These are phyloP conservation scores for Australoheros facetus DNA, from an alignment of 2,797 vertebrate genomes.

Conservation along the genomic window DNA sequence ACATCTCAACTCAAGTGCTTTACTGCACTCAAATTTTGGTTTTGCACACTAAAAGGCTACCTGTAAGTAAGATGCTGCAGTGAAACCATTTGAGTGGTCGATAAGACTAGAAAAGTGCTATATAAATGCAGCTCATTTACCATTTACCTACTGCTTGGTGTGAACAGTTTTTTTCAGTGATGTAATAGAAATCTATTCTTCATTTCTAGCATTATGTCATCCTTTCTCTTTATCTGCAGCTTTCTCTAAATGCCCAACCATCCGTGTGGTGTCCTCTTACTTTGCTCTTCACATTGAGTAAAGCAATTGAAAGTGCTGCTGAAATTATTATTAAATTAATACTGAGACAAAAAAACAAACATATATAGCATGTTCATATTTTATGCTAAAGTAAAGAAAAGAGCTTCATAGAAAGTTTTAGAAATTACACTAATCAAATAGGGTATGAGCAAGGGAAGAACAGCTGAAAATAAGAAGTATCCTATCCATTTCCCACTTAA, in stretches of 20 bases:
- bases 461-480: not conserved
- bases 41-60: conserved; percentile 15
- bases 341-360: not conserved
- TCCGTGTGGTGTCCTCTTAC: not conserved
- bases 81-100: not conserved
- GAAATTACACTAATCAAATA: not conserved
- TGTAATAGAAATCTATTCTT: conserved; percentile 38
- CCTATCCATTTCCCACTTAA: not conserved
- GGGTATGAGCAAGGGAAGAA: not conserved
- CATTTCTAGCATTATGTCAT: conserved; percentile 32
- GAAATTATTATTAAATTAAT: not conserved
- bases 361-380: not conserved
- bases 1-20: conserved; percentile 44
- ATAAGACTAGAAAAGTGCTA: not conserved
- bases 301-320: not conserved
- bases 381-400: not conserved
- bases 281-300: conserved; percentile 1
- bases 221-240: conserved; percentile 4
- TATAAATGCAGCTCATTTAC: not conserved
- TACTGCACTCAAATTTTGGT: conserved; percentile 50
- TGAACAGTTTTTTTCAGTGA: conserved; percentile 23
- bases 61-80: not conserved
- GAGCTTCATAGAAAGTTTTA: not conserved
- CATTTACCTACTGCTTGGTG: not conserved
- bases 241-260: conserved; percentile 6